These are phyloP conservation scores for Hirundo rustica DNA, from an alignment of 2,797 vertebrate genomes.

Conservation along the genomic window DNA sequence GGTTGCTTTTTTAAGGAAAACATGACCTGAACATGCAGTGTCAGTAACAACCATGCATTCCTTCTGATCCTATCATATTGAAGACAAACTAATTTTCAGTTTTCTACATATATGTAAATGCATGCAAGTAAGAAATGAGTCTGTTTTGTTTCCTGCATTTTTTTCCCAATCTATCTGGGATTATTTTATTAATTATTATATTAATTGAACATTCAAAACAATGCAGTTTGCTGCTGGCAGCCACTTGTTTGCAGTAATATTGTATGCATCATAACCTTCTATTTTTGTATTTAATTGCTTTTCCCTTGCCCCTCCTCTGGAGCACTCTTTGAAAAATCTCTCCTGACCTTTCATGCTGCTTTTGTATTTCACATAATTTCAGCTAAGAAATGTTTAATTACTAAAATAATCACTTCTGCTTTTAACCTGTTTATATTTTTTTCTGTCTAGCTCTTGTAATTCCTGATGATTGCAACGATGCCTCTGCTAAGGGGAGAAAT, in stretches of 20 bases:
- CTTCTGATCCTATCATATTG: neutral
- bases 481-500: neutral
- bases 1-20: neutral
- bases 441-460: neutral
- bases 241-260: conserved; percentile 36
- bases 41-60: neutral
- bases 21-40: neutral
- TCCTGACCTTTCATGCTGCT: conserved; percentile 58
- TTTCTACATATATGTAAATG: neutral
- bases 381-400: conserved; percentile 60
- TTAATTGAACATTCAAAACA: conserved; percentile 62
- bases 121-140: neutral
- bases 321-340: conserved; percentile 25
- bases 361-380: conserved; percentile 45
- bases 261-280: conserved; percentile 35
- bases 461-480: neutral
- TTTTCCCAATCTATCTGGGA: neutral
- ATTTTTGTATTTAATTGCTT: conserved; percentile 40
- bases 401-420: conserved; percentile 49
- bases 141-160: neutral
- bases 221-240: conserved; percentile 8
- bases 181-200: conserved; percentile 39
- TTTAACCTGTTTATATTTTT: conserved; percentile 29
- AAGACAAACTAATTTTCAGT: neutral
- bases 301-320: neutral